phyloP scores from a whole-genome alignment of 2,888 invertebrate species.

The Siphlonurus alternatus region DNA sequence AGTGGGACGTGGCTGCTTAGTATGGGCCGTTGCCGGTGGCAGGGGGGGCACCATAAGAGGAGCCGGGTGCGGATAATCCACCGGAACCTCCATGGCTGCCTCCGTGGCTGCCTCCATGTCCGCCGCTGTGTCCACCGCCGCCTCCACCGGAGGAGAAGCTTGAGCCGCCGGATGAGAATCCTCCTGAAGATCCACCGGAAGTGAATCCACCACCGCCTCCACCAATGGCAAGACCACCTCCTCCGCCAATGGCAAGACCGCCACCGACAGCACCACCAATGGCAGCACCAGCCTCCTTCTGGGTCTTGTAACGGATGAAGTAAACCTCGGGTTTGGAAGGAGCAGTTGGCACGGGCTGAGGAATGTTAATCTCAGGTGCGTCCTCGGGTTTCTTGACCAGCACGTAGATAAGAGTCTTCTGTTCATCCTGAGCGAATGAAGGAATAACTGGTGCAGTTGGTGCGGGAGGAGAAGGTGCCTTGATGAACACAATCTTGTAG shows the following conservation, averaged over 20 bases:
- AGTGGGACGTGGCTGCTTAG: neutral
- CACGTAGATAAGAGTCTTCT: slow-evolving; percentile 72
- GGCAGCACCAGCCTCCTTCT: slow-evolving; percentile 23
- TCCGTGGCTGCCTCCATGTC: neutral
- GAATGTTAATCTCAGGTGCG: slow-evolving; percentile 61
- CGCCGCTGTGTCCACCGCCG: neutral
- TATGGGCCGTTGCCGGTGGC: neutral
- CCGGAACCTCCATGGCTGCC: neutral
- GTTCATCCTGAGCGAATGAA: slow-evolving; percentile 58
- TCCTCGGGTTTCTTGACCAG: slow-evolving; percentile 79
- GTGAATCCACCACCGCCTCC: slow-evolving; percentile 25
- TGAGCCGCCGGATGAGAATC: slow-evolving; percentile 15
- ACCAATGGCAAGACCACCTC: slow-evolving; percentile 19
- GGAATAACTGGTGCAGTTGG: slow-evolving; percentile 70
- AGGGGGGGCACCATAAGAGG: neutral
- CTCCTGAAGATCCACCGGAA: slow-evolving; percentile 18
- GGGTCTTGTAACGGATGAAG: slow-evolving; percentile 71
- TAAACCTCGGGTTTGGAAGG: slow-evolving; percentile 81
- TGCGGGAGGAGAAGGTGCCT: slow-evolving; percentile 69
- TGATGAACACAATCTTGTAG: slow-evolving; percentile 87
- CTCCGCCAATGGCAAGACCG: slow-evolving; percentile 25
- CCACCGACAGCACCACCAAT: slow-evolving; percentile 19
- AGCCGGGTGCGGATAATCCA: slow-evolving; percentile 2
- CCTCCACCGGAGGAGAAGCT: neutral
- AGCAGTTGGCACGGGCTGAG: slow-evolving; percentile 59